Evolutionary conservation across 2,888 invertebrate species (phyloP).

Genomic region (Malachius bipustulatus): DNA sequence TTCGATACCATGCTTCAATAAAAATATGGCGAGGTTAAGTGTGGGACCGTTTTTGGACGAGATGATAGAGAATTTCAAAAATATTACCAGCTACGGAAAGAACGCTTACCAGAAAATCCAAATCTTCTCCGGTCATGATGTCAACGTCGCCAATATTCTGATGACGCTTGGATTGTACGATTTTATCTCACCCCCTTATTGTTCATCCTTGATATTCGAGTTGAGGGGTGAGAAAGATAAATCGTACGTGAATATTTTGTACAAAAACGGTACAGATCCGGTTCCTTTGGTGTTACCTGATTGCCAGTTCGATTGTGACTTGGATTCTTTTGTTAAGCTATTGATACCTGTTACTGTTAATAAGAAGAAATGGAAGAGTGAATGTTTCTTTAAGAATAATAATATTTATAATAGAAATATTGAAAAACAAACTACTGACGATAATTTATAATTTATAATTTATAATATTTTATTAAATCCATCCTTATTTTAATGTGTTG

Average conservation of each 20-base stretch:
- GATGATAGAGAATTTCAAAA: neutral
- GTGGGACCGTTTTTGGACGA: conserved; percentile 1
- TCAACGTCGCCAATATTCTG: neutral
- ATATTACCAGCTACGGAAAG: too few species aligned
- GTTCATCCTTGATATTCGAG: neutral
- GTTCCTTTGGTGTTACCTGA: neutral
- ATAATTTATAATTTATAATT: too few species aligned
- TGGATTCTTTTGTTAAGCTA: neutral
- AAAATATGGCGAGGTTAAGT: neutral
- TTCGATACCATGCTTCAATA: neutral
- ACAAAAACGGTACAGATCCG: neutral
- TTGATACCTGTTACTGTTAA: neutral
- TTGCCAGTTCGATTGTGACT: conserved; percentile 1
- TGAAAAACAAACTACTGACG: too few species aligned
- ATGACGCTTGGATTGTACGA: neutral
- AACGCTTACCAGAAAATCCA: neutral
- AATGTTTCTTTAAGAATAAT: too few species aligned
- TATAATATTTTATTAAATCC: too few species aligned
- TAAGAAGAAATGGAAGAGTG: neutral
- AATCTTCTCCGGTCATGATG: neutral
- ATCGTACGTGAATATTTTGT: neutral
- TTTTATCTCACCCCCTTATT: neutral
- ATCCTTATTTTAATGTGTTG: too few species aligned
- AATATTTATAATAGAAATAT: too few species aligned
- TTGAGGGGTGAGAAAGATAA: neutral